A percentile compares a stretch with the other conserved stretches of the same genome.
Evolutionary conservation across 2,113 vertebrate genomes (phyloP).

Genomic region (Ictalurus furcatus): DNA sequence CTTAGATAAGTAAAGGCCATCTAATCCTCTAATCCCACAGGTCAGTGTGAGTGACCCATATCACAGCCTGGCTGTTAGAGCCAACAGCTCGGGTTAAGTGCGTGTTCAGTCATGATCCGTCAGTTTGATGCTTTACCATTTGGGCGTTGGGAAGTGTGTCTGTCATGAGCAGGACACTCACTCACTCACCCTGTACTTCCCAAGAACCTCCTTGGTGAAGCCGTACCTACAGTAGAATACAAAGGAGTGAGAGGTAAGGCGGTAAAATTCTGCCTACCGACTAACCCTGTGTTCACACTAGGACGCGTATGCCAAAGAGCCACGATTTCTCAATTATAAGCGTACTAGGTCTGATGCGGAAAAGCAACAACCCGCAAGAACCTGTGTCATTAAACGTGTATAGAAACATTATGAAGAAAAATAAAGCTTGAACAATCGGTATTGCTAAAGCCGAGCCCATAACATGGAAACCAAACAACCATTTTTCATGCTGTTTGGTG

Average conservation of each 20-base stretch:
- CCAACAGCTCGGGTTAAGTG: neutral
- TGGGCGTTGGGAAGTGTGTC: neutral
- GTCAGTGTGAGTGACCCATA: conserved; percentile 44
- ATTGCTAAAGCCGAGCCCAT: too few relatives aligned
- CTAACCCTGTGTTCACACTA: neutral
- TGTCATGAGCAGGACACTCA: neutral
- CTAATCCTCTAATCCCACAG: conserved; percentile 46
- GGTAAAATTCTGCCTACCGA: neutral
- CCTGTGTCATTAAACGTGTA: neutral
- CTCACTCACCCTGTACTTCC: conserved; percentile 84
- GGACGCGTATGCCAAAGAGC: neutral
- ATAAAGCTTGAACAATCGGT: neutral
- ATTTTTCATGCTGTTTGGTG: neutral
- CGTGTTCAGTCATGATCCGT: neutral
- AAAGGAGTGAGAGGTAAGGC: neutral
- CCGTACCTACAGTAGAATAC: conserved; percentile 78
- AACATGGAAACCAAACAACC: neutral
- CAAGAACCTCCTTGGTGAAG: conserved; percentile 89
- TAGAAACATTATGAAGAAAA: neutral
- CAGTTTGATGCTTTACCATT: neutral
- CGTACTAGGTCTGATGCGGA: neutral
- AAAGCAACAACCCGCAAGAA: neutral
- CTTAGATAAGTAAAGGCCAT: neutral
- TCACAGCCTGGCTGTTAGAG: conserved; percentile 23
- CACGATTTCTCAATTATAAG: neutral